These are phyloP conservation scores for Fistularia commersonii DNA, from an alignment of 2,797 vertebrate species.

Conservation along the genomic window DNA sequence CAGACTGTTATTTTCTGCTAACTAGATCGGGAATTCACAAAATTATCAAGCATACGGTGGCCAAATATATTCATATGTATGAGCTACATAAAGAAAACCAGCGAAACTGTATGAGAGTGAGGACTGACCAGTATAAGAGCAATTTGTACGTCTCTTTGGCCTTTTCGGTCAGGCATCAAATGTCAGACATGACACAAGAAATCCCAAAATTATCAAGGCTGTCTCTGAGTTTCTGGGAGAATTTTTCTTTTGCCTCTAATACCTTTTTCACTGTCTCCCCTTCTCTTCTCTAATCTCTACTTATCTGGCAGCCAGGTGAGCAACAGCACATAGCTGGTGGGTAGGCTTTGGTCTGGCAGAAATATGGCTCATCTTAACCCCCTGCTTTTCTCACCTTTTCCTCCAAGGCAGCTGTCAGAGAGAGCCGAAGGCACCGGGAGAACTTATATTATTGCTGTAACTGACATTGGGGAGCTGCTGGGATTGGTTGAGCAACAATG, in stretches of 20 bases:
- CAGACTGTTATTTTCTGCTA: slow-evolving; percentile 59
- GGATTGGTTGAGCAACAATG: slow-evolving; percentile 54
- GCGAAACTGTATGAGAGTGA: slow-evolving; percentile 21
- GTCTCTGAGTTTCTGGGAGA: slow-evolving; percentile 52
- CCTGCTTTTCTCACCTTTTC: slow-evolving; percentile 43
- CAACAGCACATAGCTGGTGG: slow-evolving; percentile 64
- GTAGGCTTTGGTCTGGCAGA: slow-evolving; percentile 68
- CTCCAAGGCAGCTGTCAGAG: slow-evolving; percentile 62
- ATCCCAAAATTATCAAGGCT: slow-evolving; percentile 60
- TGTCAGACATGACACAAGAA: slow-evolving; percentile 58
- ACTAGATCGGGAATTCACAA: slow-evolving; percentile 59
- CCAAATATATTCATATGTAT: slow-evolving; percentile 1
- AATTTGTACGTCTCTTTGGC: slow-evolving; percentile 11
- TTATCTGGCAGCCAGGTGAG: slow-evolving; percentile 72
- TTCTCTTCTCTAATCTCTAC: slow-evolving; percentile 67
- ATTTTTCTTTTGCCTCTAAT: slow-evolving; percentile 55
- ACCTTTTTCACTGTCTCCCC: slow-evolving; percentile 51
- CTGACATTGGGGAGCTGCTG: slow-evolving; percentile 60
- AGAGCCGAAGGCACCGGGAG: slow-evolving; percentile 48
- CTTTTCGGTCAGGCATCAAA: slow-evolving; percentile 53
- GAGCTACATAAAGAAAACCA: slow-evolving; percentile 34
- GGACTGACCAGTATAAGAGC: slow-evolving; percentile 16
- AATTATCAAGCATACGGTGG: slow-evolving; percentile 52
- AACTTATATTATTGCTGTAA: slow-evolving; percentile 43
- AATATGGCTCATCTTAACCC: slow-evolving; percentile 67